These are phyloP conservation scores for Ramphastos sulfuratus DNA, from an alignment of 2,113 vertebrate genomes.

Conservation along the genomic window DNA sequence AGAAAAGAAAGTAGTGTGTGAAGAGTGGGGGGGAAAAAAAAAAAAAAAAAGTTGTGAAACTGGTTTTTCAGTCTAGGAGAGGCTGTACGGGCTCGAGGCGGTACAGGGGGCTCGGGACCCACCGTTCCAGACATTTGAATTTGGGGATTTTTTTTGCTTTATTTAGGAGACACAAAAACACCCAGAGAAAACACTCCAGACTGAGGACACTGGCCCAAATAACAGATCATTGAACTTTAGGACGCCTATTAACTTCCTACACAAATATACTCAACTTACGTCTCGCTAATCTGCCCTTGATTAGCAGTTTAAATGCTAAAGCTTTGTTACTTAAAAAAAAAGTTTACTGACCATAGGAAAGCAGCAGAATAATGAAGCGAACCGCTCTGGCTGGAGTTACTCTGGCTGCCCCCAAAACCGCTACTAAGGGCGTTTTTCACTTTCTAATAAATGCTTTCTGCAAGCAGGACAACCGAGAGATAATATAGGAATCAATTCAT, in stretches of 20 bases:
- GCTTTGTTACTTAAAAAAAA: constrained; percentile 68
- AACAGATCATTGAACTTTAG: constrained; percentile 82
- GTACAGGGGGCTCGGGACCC: constrained; percentile 69
- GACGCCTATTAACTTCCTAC: constrained; percentile 83
- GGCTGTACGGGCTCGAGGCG: constrained; percentile 61
- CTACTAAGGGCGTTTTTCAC: constrained; percentile 45
- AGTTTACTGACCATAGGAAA: constrained; percentile 67
- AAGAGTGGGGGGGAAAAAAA: background rate
- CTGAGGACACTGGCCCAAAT: constrained; percentile 72
- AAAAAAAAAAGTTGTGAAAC: constrained; percentile 74
- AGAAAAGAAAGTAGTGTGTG: no score
- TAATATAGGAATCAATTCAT: constrained; percentile 82
- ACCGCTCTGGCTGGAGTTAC: constrained; percentile 22
- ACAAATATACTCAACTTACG: constrained; percentile 85
- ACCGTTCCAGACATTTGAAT: constrained; percentile 55
- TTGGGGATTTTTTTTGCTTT: background rate
- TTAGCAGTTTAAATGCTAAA: constrained; percentile 86
- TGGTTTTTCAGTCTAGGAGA: constrained; percentile 76
- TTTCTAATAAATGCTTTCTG: constrained; percentile 70
- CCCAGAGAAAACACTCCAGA: background rate
- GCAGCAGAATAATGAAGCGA: constrained; percentile 47
- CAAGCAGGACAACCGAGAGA: constrained; percentile 66
- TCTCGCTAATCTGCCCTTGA: constrained; percentile 89
- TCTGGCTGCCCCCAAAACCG: constrained; percentile 55
- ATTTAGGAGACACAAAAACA: constrained; percentile 32